Base-by-base conservation (phyloP, 2,113 vertebrate genomes). In the Gila orcuttii region DNA sequence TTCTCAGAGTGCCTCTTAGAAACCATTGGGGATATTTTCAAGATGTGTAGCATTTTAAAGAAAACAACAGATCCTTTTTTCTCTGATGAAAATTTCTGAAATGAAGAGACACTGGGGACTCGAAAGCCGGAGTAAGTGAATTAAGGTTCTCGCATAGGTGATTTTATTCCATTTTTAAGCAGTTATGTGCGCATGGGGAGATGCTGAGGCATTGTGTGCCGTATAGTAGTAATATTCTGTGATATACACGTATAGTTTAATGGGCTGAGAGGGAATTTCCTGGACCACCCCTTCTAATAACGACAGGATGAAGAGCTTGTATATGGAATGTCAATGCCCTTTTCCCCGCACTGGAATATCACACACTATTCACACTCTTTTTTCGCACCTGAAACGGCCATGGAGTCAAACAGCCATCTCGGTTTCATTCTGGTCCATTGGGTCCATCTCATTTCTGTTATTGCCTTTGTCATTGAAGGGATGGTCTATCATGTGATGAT, bases 381-480 rank as follows among this genome's bases (percentile, higher is more conserved):
- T 82, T 83, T 71, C 1, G 2, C 47, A 83, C 45, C 50, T 66
- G 33, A 50, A 69, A 82, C 17, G 64, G 47, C 25, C 31, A 36
- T 3, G 0, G 45, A 83, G 31, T 73, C 50, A 82, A 69, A 52
- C 31, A 57, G 50, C 11, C 17, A 2, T 74, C 31, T 73, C 62
- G 11, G 76, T 71, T 25, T 36, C 33, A 59, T 60, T 86, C 78
- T 86, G 69, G 33, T 86, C 28, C 8, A 10, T 52, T 86, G 79
- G 25, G 28, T 82, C 78, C 57, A 82, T 82, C 25, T 80, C 15
- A 86, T 80, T 86, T 86, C 33, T 73, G 33, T 86, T 73, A 80
- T 80, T 66, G 85, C 33, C 39, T 39, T 77, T n/a, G 36, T 82
- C 45, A 69, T 69, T 69, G 28, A 45, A 69, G 28, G 11, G 11